Percentiles rank a stretch among this genome's conserved stretches.
Conservation (phyloP, 2,113 vertebrate genomes). For the Hassar affinis region DNA sequence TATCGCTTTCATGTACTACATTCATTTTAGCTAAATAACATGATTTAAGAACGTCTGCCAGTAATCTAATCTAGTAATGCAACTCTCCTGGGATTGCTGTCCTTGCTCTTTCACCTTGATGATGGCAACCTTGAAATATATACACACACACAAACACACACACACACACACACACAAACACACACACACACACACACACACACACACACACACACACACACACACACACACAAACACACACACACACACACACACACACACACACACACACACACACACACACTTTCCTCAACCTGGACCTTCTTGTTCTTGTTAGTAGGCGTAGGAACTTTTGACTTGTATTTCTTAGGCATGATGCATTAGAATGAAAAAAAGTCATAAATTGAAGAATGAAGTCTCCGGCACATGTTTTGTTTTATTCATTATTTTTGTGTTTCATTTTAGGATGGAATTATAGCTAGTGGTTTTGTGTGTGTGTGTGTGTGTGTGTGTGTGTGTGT, state of each 20-base stretch:
- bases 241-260: neutral
- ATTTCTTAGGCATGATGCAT: neutral
- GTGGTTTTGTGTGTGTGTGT: neutral
- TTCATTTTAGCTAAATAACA: conserved; percentile 56
- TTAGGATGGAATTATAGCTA: neutral
- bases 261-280: neutral
- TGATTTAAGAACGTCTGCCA: conserved; percentile 54
- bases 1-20: conserved; percentile 46
- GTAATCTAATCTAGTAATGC: conserved; percentile 55
- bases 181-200: neutral
- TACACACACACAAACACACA: too few relatives aligned
- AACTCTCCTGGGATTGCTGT: conserved; percentile 42
- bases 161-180: neutral
- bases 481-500: neutral
- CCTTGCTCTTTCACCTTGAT: neutral
- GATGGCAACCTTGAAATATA: neutral
- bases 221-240: too few relatives aligned
- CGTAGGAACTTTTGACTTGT: neutral
- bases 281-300: neutral
- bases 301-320: neutral
- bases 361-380: neutral
- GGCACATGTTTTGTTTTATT: neutral
- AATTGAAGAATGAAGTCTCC: neutral
- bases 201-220: neutral
- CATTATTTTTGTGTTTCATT: neutral